Conservation (phyloP, 2,888 invertebrate species). For the Cheilosia impressa region DNA sequence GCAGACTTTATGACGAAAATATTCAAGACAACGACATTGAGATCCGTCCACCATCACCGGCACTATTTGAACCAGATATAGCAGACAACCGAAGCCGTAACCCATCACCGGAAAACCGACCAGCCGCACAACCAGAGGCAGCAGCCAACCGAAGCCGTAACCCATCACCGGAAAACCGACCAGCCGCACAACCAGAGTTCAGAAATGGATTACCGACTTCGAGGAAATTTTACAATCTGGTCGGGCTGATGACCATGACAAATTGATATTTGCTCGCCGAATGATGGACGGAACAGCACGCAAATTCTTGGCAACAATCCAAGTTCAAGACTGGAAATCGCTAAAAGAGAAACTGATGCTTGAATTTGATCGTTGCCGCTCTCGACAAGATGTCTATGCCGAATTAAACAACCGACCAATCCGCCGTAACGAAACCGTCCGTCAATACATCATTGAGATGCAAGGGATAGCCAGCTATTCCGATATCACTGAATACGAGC, state of each 20-base stretch:
- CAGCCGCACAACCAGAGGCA: no score
- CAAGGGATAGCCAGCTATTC: conserved; percentile 20
- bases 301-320: conserved; percentile 10
- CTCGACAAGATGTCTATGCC: conserved; percentile 11
- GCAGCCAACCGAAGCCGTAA: no score
- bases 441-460: conserved; percentile 27
- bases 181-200: background rate
- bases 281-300: conserved; percentile 17
- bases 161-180: no score
- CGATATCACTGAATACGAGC: conserved; percentile 13
- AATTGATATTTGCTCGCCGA: conserved; percentile 18
- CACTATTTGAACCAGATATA: background rate
- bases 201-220: conserved; percentile 1
- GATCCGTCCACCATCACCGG: background rate
- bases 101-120: no score
- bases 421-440: background rate
- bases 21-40: conserved; percentile 1
- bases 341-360: conserved; percentile 2
- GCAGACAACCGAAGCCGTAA: no score
- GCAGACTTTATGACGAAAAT: background rate
- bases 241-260: conserved; percentile 9
- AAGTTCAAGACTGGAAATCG: conserved; percentile 17
- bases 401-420: background rate
- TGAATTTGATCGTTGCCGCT: conserved; percentile 10
- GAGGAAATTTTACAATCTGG: conserved; percentile 19